These are phyloP conservation scores for Melipona quadrifasciata DNA, from an alignment of 1,140 invertebrate genomes.

Conservation along the genomic window DNA sequence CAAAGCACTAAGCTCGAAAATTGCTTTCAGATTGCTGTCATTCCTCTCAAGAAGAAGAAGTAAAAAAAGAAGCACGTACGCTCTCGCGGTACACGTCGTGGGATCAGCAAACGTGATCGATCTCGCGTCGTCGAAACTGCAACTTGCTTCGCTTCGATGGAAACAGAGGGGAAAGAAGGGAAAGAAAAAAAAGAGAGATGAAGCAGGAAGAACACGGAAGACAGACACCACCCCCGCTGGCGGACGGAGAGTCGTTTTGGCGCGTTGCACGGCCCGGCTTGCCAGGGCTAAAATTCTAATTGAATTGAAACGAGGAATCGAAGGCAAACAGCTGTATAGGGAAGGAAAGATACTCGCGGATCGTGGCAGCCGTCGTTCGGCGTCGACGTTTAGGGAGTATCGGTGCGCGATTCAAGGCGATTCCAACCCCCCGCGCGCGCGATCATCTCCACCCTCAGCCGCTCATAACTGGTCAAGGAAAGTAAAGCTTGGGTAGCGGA, in stretches of 20 bases:
- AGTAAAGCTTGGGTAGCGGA: constrained; percentile 36
- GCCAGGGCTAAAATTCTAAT: constrained; percentile 22
- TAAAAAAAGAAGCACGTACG: background rate
- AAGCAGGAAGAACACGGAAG: too few species aligned
- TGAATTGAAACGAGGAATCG: constrained; percentile 30
- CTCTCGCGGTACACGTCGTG: background rate
- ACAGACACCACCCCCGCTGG: background rate
- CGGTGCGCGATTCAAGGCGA: constrained; percentile 64
- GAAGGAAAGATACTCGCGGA: background rate
- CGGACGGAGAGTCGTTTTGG: background rate
- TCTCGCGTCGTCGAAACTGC: background rate
- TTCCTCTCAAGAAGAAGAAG: too few species aligned
- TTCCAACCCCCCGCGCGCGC: constrained; percentile 54
- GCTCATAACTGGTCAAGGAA: constrained; percentile 46
- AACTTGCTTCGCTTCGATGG: background rate
- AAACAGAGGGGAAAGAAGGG: too few species aligned
- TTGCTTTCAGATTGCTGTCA: too few species aligned
- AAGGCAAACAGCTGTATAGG: background rate
- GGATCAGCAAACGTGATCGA: background rate
- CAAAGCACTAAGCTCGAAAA: too few species aligned
- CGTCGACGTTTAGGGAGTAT: constrained; percentile 63
- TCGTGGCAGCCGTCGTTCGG: constrained; percentile 14
- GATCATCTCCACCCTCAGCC: constrained; percentile 60
- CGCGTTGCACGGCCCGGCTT: constrained; percentile 9
- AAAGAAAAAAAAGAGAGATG: background rate